Conservation (phyloP, 1,140 invertebrate species). For the Coelopa frigida region DNA sequence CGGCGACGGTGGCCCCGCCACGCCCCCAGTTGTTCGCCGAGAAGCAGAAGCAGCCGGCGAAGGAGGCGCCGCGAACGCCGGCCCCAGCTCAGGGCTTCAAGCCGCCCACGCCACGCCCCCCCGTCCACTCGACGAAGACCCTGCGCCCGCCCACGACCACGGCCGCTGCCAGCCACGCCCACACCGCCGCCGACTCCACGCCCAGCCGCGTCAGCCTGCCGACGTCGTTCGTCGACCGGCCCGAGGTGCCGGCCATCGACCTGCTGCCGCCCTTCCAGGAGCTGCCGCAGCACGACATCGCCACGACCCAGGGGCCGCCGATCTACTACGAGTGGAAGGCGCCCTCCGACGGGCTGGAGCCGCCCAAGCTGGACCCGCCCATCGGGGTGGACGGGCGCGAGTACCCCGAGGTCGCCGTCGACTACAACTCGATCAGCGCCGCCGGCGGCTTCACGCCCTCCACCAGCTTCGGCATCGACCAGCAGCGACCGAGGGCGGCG, state of each 20-base stretch:
- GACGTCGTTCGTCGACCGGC: neutral
- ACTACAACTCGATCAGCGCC: slow-evolving; percentile 22
- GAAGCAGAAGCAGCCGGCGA: neutral
- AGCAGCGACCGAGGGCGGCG: slow-evolving; percentile 12
- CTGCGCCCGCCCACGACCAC: slow-evolving; percentile 14
- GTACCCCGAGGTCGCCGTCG: slow-evolving; percentile 27
- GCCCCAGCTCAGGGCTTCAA: slow-evolving; percentile 31
- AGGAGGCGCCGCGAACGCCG: slow-evolving; percentile 15
- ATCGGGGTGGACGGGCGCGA: slow-evolving; percentile 38
- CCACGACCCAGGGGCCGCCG: slow-evolving; percentile 53
- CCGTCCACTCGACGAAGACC: slow-evolving; percentile 1
- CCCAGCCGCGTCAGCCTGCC: neutral
- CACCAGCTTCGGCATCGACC: slow-evolving; percentile 1
- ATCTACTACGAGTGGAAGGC: slow-evolving; percentile 58
- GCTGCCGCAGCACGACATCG: slow-evolving; percentile 35
- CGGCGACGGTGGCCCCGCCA: neutral
- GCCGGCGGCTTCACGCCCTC: slow-evolving; percentile 23
- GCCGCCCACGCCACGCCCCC: slow-evolving; percentile 17
- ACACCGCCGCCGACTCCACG: slow-evolving; percentile 5
- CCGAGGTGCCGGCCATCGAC: slow-evolving; percentile 23
- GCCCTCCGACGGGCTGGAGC: slow-evolving; percentile 50
- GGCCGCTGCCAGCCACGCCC: neutral
- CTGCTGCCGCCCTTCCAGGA: slow-evolving; percentile 38
- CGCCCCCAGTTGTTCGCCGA: neutral
- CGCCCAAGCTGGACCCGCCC: slow-evolving; percentile 43